Percentiles rank a stretch among this genome's conserved stretches.
phyloP scores from a whole-genome alignment of 2,797 vertebrate species.

The Sciurus vulgaris region DNA sequence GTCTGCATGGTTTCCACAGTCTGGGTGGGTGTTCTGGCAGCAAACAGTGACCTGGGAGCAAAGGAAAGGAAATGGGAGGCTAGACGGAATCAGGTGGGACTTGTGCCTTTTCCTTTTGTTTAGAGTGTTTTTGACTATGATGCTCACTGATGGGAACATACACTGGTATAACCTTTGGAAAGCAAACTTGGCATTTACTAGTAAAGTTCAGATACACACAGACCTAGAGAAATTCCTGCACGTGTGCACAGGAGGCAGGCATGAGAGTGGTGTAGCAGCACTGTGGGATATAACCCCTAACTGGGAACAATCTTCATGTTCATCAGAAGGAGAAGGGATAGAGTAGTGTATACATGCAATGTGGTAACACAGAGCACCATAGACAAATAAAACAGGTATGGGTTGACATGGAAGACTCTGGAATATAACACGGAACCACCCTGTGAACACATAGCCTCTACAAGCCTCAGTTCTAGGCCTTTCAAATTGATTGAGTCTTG shows the following conservation, averaged over 20 bases:
- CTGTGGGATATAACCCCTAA: background rate
- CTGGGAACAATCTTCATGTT: background rate
- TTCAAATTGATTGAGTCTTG: background rate
- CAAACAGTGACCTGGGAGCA: background rate
- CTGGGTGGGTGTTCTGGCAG: background rate
- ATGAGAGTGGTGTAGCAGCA: background rate
- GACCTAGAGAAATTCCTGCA: conserved; percentile 24
- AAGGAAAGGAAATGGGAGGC: background rate
- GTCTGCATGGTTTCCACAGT: background rate
- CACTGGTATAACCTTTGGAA: background rate
- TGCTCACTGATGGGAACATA: background rate
- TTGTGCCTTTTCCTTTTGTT: background rate
- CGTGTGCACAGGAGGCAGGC: background rate
- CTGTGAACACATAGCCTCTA: background rate
- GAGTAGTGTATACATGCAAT: background rate
- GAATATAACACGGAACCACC: background rate
- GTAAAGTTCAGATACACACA: background rate
- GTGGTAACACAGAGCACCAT: background rate
- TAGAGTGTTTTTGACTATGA: background rate
- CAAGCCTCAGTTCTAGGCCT: background rate
- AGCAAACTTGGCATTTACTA: background rate
- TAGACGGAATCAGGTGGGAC: background rate
- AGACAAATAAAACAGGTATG: background rate
- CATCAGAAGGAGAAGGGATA: background rate
- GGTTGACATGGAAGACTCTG: background rate